Percentiles rank a stretch among this genome's conserved stretches.
Evolutionary conservation across 2,113 vertebrate species (phyloP).

Genomic region (Seriola aureovittata): DNA sequence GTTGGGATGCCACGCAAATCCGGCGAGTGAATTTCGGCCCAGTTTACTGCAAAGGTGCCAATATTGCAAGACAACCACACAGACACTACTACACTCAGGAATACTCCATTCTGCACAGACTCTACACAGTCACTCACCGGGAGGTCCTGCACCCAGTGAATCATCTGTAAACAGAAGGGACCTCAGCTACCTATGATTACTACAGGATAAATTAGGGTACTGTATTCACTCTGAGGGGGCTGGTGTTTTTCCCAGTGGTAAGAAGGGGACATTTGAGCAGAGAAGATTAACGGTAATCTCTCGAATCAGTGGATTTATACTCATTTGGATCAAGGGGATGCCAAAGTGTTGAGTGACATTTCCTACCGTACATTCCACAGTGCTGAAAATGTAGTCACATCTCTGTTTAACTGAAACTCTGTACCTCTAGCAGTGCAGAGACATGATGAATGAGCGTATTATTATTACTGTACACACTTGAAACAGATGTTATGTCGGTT

Average conservation of each 20-base stretch:
- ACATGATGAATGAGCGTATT: not conserved
- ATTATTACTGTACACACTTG: constrained; percentile 29
- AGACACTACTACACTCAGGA: constrained; percentile 65
- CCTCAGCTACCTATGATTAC: constrained; percentile 38
- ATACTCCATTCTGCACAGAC: constrained; percentile 44
- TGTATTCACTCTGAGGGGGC: constrained; percentile 48
- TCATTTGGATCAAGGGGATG: constrained; percentile 53
- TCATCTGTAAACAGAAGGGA: constrained; percentile 40
- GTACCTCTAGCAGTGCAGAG: not conserved
- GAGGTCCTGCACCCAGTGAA: constrained; percentile 18
- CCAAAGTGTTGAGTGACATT: constrained; percentile 54
- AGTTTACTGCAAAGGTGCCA: constrained; percentile 8
- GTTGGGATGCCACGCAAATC: constrained; percentile 83
- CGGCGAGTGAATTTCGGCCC: constrained; percentile 78
- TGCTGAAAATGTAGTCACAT: constrained; percentile 1
- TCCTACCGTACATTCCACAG: constrained; percentile 52
- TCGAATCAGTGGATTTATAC: constrained; percentile 66
- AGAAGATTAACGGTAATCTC: constrained; percentile 72
- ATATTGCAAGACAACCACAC: constrained; percentile 29
- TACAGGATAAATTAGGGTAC: constrained; percentile 64
- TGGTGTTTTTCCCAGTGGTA: constrained; percentile 46
- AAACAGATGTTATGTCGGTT: constrained; percentile 15
- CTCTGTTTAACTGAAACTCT: not conserved
- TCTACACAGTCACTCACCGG: constrained; percentile 12
- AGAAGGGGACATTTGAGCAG: constrained; percentile 64